Evolutionary conservation across 1,140 invertebrate genomes (phyloP), one percentile per base, ranked within the genome.

Genomic region (Ceratosolen fusciceps): DNA sequence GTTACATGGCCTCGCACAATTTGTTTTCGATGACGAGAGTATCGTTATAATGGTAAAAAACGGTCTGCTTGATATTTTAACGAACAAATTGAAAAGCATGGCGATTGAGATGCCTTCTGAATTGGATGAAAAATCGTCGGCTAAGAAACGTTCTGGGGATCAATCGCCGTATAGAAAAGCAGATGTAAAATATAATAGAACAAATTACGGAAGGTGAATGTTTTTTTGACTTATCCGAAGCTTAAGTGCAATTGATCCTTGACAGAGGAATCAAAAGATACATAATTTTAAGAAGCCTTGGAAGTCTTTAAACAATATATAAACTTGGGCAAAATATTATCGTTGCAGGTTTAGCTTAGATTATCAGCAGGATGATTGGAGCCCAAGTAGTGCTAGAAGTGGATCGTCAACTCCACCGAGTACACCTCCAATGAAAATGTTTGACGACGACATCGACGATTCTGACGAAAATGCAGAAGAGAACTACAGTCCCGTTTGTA

Each of bases 401-500:
- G 81, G 83, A 10, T 87, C 77, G n/a, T 88, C 84, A 2, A 88
- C 88, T 8, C 85, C 88, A 26, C 84, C 88, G 37, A 84, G 84
- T 67, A 87, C 88, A 56, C 87, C 88, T n/a, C 85, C 87, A 5
- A 79, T 85, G 31, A 74, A 83, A 31, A 62, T 83, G 39, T 85
- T 84, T 26, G 81, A 84, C 49, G 81, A 84, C 49, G 82, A 79
- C 8, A 65, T 29, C 0, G 78, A 79, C 70, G 83, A 84, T 3
- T 83, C 81, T 26, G 82, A 71, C 9, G 84, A 88, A 60, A 83
- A 73, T 52, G 77, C 83, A 4, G 88, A 90, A 76, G 86, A 89
- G 56, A 88, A 88, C 84, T 90, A 90, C n/a, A 90, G 88, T 83
- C 88, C 88, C 10, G 86, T 90, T 62, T 90, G 86, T 52, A 90